These are phyloP conservation scores for Cryptophagus acutangulus DNA, from an alignment of 2,888 invertebrate species.

Conservation along the genomic window DNA sequence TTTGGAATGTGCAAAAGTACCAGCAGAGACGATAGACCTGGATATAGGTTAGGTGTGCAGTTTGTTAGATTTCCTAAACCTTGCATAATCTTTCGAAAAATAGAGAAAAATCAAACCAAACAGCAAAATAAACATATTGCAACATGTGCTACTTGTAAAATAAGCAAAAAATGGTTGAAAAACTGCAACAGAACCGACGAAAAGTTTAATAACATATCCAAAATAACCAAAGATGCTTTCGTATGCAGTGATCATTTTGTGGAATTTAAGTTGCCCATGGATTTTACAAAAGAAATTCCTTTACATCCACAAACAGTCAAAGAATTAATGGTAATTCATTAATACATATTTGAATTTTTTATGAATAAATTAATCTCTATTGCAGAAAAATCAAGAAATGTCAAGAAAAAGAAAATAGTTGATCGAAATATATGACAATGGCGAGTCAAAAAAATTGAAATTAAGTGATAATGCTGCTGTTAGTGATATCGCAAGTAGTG, in stretches of 20 bases:
- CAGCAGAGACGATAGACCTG: not conserved
- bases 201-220: not conserved
- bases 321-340: not conserved
- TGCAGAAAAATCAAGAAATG: not conserved
- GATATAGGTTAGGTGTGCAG: not conserved
- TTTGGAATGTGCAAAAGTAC: not conserved
- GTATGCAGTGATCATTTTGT: not conserved
- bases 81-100: not conserved
- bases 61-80: constrained; percentile 1
- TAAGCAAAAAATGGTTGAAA: constrained; percentile 1
- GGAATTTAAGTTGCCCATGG: not conserved
- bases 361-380: not conserved
- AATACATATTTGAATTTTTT: not conserved
- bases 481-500: not conserved
- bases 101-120: not conserved
- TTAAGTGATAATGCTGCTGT: not conserved
- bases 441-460: not conserved
- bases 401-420: not conserved
- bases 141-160: constrained; percentile 1
- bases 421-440: not conserved
- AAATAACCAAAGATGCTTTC: not conserved
- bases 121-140: not conserved
- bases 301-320: not conserved
- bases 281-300: not conserved
- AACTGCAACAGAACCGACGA: not conserved